Evolutionary conservation across 2,797 vertebrate genomes (phyloP), one percentile per base, ranked within the genome.

Genomic region (Perodicticus potto): DNA sequence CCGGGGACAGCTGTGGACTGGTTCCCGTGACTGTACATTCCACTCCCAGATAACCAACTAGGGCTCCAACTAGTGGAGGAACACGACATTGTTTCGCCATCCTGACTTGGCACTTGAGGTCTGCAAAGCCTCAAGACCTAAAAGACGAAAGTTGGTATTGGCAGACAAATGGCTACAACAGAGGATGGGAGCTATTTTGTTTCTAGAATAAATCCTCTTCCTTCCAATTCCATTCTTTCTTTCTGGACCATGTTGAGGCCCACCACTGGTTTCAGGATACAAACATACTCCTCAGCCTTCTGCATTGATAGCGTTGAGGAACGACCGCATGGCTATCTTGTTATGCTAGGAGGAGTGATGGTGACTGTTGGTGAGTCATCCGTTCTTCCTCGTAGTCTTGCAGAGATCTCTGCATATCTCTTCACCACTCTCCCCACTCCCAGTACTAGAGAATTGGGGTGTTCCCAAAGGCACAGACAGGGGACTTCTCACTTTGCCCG

Each of bases 61-160:
- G 98, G 98, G 98, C 98, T 99, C 98, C 76, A 53, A 16, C 49
- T 53, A 98, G 98, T 97, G 98, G 98, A 97, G 98, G 98, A 96
- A 99, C 98, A 97, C 98, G 98, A 96, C 98, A 98, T 98, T 98
- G 98, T 97, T 99, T 99, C 98, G 98, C 98, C 98, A 98, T 98
- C 98, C 98, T 98, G 98, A 98, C 98, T 98, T 97, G 97, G 95
- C 98, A 97, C 97, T 97, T 0, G 90, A 97, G 96, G 97, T 97
- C 97, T 96, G 97, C 97, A 98, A 97, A 98, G 98, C 98, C 97
- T 97, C 96, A 97, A 98, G 98, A 98, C 97, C 98, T 73, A 2
- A 27, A 73, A 73, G 70, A 1, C 2, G 70, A 27, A 73, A 40
- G 70, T 73, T 14, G 0, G 6, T 73, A 27, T 43, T 1, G 23